A percentile compares a stretch with the other conserved stretches of the same genome.
Conservation (phyloP, 2,797 vertebrate species). For the Diplodus sargus region DNA sequence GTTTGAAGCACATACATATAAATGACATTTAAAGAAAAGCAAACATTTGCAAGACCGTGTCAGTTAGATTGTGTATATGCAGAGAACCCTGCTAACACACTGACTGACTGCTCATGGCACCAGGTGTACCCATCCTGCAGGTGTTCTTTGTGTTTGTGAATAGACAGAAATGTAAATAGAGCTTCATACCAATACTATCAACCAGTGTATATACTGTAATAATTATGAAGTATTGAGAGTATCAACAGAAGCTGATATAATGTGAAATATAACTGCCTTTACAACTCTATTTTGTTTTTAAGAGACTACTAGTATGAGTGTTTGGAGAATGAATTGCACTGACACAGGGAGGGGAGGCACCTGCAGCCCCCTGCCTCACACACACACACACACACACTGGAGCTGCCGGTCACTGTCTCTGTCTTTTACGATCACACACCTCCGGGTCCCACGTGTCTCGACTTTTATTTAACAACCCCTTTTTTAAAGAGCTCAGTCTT, state of each 20-base stretch:
- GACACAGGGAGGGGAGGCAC: constrained; percentile 42
- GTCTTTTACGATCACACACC: constrained; percentile 55
- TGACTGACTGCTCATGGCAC: constrained; percentile 47
- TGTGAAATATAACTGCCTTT: constrained; percentile 78
- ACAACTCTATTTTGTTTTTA: constrained; percentile 71
- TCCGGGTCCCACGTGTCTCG: constrained; percentile 19
- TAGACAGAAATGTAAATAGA: constrained; percentile 77
- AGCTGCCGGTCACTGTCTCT: constrained; percentile 49
- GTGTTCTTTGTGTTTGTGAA: constrained; percentile 74
- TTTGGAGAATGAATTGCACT: constrained; percentile 72
- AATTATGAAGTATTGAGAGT: constrained; percentile 47
- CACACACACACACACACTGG: constrained; percentile 18
- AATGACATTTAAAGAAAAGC: background rate
- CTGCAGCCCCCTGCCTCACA: constrained; percentile 34
- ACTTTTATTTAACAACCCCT: constrained; percentile 36
- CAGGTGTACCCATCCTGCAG: constrained; percentile 49
- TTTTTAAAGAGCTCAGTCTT: constrained; percentile 39
- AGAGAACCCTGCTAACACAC: constrained; percentile 22
- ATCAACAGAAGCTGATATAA: constrained; percentile 48
- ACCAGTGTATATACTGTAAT: constrained; percentile 77
- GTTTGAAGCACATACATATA: constrained; percentile 67
- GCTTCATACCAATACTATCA: constrained; percentile 58
- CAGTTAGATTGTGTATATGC: constrained; percentile 53
- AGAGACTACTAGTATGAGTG: constrained; percentile 39
- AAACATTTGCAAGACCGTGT: constrained; percentile 65